phyloP scores from a whole-genome alignment of 2,888 invertebrate genomes.

The Eurytoma californica region DNA sequence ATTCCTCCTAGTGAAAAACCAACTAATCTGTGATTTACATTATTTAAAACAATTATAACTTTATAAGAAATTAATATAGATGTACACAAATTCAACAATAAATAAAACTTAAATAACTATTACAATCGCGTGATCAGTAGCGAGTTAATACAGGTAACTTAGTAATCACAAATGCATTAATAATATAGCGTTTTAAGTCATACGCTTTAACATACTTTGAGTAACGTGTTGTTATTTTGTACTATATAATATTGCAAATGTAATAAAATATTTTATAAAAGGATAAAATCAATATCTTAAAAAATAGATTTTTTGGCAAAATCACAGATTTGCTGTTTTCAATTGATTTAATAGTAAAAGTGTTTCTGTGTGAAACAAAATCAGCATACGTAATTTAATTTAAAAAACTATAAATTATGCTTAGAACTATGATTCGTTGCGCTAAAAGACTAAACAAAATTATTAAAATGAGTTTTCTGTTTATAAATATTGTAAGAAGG shows the following conservation, averaged over 20 bases:
- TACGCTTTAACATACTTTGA: background rate
- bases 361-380: background rate
- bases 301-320: background rate
- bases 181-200: too few relatives aligned
- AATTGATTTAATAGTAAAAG: background rate
- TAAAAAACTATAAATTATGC: background rate
- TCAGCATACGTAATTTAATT: background rate
- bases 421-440: too few relatives aligned
- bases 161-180: too few relatives aligned
- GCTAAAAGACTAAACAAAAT: background rate
- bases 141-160: too few relatives aligned
- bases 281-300: too few relatives aligned
- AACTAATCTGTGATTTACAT: slow-evolving; percentile 35
- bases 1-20: background rate
- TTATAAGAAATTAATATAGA: background rate
- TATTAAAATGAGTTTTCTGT: background rate
- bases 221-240: background rate
- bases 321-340: slow-evolving; percentile 23
- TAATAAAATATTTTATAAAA: background rate
- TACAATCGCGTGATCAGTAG: too few relatives aligned
- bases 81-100: too few relatives aligned
- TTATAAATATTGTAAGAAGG: too few relatives aligned
- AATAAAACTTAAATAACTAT: too few relatives aligned
- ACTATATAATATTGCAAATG: background rate
- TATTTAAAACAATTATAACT: background rate